A percentile compares a stretch with the other conserved stretches of the same genome.
These are phyloP conservation scores for Nematostella vectensis DNA, from an alignment of 92 coral and sea anemone genomes.

Conservation along the genomic window DNA sequence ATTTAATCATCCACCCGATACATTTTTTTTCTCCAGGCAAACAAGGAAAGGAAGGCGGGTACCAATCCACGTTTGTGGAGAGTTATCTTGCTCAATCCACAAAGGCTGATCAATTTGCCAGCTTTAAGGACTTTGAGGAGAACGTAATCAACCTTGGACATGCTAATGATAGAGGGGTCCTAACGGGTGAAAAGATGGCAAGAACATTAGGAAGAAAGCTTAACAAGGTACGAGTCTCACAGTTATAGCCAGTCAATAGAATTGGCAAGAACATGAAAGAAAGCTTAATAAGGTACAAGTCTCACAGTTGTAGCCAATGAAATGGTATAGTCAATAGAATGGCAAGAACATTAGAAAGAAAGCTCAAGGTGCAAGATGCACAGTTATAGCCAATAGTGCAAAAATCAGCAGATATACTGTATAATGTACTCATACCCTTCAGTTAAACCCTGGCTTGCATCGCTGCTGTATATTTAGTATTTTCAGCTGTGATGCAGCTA, in stretches of 20 bases:
- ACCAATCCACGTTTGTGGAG: conserved; percentile 48
- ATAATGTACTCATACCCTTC: too few relatives aligned
- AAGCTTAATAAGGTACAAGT: conserved; percentile 1
- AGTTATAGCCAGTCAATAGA: too few relatives aligned
- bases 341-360: too few relatives aligned
- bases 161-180: conserved; percentile 77
- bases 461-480: too few relatives aligned
- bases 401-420: too few relatives aligned
- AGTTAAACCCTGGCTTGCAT: too few relatives aligned
- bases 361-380: too few relatives aligned
- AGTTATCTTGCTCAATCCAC: conserved; percentile 80
- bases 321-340: background rate
- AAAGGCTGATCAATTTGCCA: conserved; percentile 83
- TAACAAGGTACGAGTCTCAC: conserved; percentile 49
- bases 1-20: too few relatives aligned
- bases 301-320: too few relatives aligned
- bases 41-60: conserved; percentile 9
- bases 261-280: background rate
- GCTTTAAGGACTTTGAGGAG: conserved; percentile 74
- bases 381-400: too few relatives aligned
- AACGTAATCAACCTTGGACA: conserved; percentile 68
- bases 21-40: background rate
- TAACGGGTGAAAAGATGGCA: conserved; percentile 85
- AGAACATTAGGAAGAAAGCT: conserved; percentile 57
- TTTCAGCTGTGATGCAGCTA: too few relatives aligned